A percentile compares a stretch with the other conserved stretches of the same genome.
These are phyloP conservation scores for Dolomedes plantarius DNA, from an alignment of 2,888 invertebrate species.

Conservation along the genomic window DNA sequence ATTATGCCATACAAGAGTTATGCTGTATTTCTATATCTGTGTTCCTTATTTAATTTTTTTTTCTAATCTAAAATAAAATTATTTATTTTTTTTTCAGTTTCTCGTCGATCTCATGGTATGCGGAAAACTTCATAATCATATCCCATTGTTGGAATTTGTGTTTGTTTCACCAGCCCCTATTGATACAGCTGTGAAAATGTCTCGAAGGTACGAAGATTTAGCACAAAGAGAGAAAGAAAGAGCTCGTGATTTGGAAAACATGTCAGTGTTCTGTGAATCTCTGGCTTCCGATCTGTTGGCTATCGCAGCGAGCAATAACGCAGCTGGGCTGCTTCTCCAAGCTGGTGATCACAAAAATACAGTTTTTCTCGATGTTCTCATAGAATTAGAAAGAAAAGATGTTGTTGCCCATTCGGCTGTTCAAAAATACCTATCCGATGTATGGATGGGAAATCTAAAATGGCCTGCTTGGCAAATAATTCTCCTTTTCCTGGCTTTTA, in stretches of 20 bases:
- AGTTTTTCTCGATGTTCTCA: slow-evolving; percentile 96
- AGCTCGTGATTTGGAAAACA: slow-evolving; percentile 95
- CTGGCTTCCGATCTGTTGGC: slow-evolving; percentile 98
- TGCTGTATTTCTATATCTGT: no score
- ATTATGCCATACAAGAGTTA: no score
- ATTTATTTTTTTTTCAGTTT: slow-evolving; percentile 84
- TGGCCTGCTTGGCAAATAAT: slow-evolving; percentile 98
- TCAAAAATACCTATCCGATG: slow-evolving; percentile 85
- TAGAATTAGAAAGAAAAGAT: slow-evolving; percentile 99
- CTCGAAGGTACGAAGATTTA: slow-evolving; percentile 84
- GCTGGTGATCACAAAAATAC: slow-evolving; percentile 95
- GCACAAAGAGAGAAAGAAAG: slow-evolving; percentile 92
- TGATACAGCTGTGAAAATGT: slow-evolving; percentile 97
- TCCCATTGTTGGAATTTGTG: slow-evolving; percentile 97
- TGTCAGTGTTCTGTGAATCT: slow-evolving; percentile 96
- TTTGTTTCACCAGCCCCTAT: slow-evolving; percentile 98
- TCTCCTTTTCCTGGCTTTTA: slow-evolving; percentile 92
- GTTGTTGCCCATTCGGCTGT: slow-evolving; percentile 96
- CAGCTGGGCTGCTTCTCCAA: slow-evolving; percentile 94
- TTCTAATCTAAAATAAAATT: no score
- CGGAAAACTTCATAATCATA: slow-evolving; percentile 85
- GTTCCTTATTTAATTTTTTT: no score
- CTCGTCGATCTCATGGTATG: slow-evolving; percentile 99
- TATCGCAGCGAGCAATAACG: slow-evolving; percentile 94
- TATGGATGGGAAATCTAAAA: slow-evolving; percentile 97